phyloP scores from a whole-genome alignment of 2,113 vertebrate species.

The Mastomys natalensis region DNA sequence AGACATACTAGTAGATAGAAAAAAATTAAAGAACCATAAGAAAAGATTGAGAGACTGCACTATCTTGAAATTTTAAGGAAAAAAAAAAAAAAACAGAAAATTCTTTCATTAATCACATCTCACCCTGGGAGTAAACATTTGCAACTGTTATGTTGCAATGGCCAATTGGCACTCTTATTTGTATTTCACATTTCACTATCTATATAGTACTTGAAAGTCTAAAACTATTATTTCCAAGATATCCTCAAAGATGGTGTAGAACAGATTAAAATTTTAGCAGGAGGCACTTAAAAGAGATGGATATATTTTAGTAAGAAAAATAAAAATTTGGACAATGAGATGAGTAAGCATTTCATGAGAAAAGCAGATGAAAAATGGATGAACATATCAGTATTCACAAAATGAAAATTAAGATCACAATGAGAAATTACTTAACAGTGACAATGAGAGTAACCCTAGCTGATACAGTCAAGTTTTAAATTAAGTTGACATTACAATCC shows the following conservation, averaged over 20 bases:
- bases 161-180: background rate
- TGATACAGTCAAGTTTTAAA: background rate
- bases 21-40: background rate
- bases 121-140: background rate
- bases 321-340: background rate
- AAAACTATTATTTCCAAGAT: no score
- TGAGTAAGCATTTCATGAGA: background rate
- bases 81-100: background rate
- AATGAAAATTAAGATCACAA: conserved; percentile 10
- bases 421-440: background rate
- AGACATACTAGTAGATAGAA: background rate
- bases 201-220: background rate
- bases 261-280: background rate
- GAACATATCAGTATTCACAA: background rate
- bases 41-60: background rate
- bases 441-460: background rate
- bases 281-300: background rate
- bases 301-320: background rate
- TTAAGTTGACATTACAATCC: background rate
- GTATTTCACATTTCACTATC: background rate
- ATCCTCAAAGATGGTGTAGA: background rate
- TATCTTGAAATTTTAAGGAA: background rate
- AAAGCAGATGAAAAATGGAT: background rate
- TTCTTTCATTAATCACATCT: background rate
- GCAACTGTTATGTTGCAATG: background rate